Base-by-base conservation (phyloP, 2,113 vertebrate genomes). In the Tenebrosternarchus preto region DNA sequence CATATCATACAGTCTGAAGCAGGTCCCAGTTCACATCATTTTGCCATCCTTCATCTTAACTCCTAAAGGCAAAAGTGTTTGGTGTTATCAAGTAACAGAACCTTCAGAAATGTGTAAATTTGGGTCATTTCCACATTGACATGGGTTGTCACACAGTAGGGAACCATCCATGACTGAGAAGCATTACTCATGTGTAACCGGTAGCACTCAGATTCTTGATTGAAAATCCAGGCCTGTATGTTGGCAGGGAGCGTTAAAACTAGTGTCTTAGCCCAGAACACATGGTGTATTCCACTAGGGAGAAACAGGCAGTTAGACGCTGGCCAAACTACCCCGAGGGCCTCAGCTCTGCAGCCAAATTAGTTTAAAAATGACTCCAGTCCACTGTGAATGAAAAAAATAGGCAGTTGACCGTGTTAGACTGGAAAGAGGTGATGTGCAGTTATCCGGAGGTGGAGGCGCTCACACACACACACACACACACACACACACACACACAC, bases 361-460 rank as follows among this genome's bases (percentile, higher is more conserved):
- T 82, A 85, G 89, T 89, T 91, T 88, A 86, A 90, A 84, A 89
- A 88, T 74, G 84, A 85, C 84, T 87, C 84, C 77, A 80, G 80
- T 86, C 78, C 6, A 20, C 77, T 50, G 77, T 87, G 90, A 91
- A 88, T 20, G 33, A 76, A 85, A 84, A 90, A 87, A 92, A 87
- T 90, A 93, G 92, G 87, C 76, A 77, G 77, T 90, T 90, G 89
- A 85, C 3, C 85, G 84, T 91, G 91, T 89, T 88, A 87, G 69
- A 73, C 81, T 72, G 66, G 76, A 82, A 57, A 79, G 84, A 82
- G 80, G 73, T 60, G 24, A 78, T 84, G 86, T 87, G 85, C 85
- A 84, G 66, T 85, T 86, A 84, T 88, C 83, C 84, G 86, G 82
- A 86, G 78, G 85, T 78, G 61, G 78, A 91, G 84, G n/a, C n/a